Conservation (phyloP, 1,140 invertebrate genomes). For the Oryzaephilus surinamensis region DNA sequence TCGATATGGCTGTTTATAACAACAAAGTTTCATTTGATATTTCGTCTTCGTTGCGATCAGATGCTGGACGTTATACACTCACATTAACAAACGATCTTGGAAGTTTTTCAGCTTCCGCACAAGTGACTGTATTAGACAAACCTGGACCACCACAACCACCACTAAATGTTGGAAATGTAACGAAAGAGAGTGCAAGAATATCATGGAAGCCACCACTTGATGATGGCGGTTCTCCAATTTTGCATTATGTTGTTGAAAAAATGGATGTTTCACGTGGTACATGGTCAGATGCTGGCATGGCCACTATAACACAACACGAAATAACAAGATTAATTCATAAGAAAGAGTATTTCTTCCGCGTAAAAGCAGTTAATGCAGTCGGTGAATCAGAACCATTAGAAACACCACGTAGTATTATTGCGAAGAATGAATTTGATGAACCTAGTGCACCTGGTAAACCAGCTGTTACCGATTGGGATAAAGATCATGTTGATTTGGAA, state of each 20-base stretch:
- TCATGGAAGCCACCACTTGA: slow-evolving; percentile 75
- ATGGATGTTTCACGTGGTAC: slow-evolving; percentile 91
- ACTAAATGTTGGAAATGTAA: slow-evolving; percentile 72
- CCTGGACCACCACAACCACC: slow-evolving; percentile 82
- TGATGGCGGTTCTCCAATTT: slow-evolving; percentile 85
- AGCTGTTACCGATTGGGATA: slow-evolving; percentile 82
- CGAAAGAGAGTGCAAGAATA: slow-evolving; percentile 80
- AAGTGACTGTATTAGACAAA: slow-evolving; percentile 80
- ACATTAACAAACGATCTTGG: slow-evolving; percentile 80
- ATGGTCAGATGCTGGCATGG: slow-evolving; percentile 90
- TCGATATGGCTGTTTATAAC: slow-evolving; percentile 61
- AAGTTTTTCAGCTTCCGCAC: slow-evolving; percentile 65
- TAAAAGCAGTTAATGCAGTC: slow-evolving; percentile 88
- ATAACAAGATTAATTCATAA: slow-evolving; percentile 79
- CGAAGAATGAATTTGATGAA: slow-evolving; percentile 90
- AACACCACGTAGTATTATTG: slow-evolving; percentile 75
- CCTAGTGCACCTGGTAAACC: slow-evolving; percentile 86
- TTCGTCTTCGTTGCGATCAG: slow-evolving; percentile 66
- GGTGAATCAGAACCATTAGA: slow-evolving; percentile 88
- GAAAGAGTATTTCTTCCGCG: slow-evolving; percentile 87
- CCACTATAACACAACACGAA: slow-evolving; percentile 69
- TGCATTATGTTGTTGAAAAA: slow-evolving; percentile 96
- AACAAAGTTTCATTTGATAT: slow-evolving; percentile 79
- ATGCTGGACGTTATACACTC: slow-evolving; percentile 76
- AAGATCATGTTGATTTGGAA: slow-evolving; percentile 82